Evolutionary conservation across 2,113 vertebrate genomes (phyloP), one percentile per base, ranked within the genome.

Genomic region (Pholis gunnellus): DNA sequence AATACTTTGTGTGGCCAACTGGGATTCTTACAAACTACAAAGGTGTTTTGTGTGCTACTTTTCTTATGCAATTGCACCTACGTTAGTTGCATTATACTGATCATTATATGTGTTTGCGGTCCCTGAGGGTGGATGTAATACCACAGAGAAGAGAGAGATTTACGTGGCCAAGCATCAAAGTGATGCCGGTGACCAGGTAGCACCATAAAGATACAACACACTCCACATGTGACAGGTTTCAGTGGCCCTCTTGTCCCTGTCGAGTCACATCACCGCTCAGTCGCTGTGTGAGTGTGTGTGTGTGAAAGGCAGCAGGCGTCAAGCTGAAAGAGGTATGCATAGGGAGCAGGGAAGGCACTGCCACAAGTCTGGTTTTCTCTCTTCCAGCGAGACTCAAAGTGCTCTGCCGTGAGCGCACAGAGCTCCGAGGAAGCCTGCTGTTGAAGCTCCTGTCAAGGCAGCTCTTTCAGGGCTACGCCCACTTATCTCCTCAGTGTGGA

Each of bases 381-480:
- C 65, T 75, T 79, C 75, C 86, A 68, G 72, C 5, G 27, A 78
- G 69, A 72, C 79, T 85, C 74, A 81, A 73, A 88, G 79, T 46
- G 54, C 67, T 31, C 85, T 84, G 71, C 57, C 20, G 52, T 65
- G 72, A 88, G 75, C 90, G 87, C 82, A 87, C 78, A 84, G 70
- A 61, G 78, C 86, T 67, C 22, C 4, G 79, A 86, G 83, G 83
- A 88, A 86, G 83, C 81, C 68, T n/a, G 74, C 75, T 78, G 88
- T 60, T 63, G 71, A 75, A 83, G 77, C 87, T 73, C 70, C 76
- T 77, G 87, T 89, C 89, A 84, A 38, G 56, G 67, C 83, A 69
- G 76, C 84, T 76, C 86, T 89, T 88, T 88, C 76, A 86, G 83
- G 81, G 48, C 66, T 69, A 80, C 46, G 57, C 86, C 87, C 84